These are phyloP conservation scores for Chlorops oryzae DNA, from an alignment of 1,140 invertebrate species.

Conservation along the genomic window DNA sequence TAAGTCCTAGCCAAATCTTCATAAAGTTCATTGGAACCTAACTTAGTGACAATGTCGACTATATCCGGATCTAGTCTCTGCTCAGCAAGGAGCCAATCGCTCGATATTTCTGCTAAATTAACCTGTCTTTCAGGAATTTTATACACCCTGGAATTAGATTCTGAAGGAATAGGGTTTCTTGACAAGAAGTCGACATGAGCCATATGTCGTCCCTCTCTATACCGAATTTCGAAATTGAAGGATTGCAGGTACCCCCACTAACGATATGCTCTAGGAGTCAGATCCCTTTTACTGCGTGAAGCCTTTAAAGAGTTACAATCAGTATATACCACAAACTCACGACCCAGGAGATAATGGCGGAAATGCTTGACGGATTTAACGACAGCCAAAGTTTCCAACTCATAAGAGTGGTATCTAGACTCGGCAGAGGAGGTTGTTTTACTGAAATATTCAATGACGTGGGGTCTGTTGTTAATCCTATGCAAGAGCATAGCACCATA, in stretches of 20 bases:
- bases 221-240: no score
- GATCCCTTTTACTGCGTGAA: slow-evolving; percentile 23
- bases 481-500: slow-evolving; percentile 7
- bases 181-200: slow-evolving; percentile 19
- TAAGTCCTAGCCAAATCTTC: slow-evolving; percentile 13
- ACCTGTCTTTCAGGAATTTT: slow-evolving; percentile 15
- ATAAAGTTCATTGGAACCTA: slow-evolving; percentile 16
- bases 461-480: background rate
- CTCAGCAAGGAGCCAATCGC: slow-evolving; percentile 23
- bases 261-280: slow-evolving; percentile 23
- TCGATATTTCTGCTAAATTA: slow-evolving; percentile 17
- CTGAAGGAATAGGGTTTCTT: slow-evolving; percentile 12
- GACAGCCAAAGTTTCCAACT: background rate
- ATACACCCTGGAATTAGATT: background rate
- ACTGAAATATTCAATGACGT: slow-evolving; percentile 1
- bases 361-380: slow-evolving; percentile 10
- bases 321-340: slow-evolving; percentile 22
- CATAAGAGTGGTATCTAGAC: no score
- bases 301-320: slow-evolving; percentile 36
- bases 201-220: no score
- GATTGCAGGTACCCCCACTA: no score
- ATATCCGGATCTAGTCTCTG: slow-evolving; percentile 21
- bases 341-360: slow-evolving; percentile 4
- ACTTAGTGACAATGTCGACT: slow-evolving; percentile 9
- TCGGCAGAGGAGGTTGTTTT: background rate